Evolutionary conservation across 2,888 invertebrate genomes (phyloP).

Genomic region (Carabus problematicus): DNA sequence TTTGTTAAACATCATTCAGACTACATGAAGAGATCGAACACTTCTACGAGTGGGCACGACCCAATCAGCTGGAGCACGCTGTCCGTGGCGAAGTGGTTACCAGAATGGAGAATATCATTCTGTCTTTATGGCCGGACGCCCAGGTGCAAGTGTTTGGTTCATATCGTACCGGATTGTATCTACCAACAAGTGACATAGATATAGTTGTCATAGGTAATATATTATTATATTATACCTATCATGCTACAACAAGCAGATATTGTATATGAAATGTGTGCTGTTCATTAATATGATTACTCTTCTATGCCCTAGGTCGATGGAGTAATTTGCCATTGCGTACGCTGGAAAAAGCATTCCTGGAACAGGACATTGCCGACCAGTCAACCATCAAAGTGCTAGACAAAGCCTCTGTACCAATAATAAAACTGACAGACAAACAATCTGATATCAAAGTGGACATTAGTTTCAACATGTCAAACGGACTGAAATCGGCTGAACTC

Average conservation of each 20-base stretch:
- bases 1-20: slow-evolving; percentile 69
- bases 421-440: slow-evolving; percentile 91
- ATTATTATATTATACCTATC: too few species aligned
- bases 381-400: slow-evolving; percentile 94
- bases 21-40: slow-evolving; percentile 98
- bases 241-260: too few species aligned
- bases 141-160: slow-evolving; percentile 98
- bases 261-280: background rate
- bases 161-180: slow-evolving; percentile 95
- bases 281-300: background rate
- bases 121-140: slow-evolving; percentile 90
- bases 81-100: slow-evolving; percentile 88
- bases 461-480: slow-evolving; percentile 98
- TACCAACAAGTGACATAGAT: slow-evolving; percentile 90
- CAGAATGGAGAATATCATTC: slow-evolving; percentile 86
- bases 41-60: slow-evolving; percentile 94
- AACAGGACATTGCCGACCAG: slow-evolving; percentile 88
- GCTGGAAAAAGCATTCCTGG: slow-evolving; percentile 87
- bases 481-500: slow-evolving; percentile 94
- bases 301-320: slow-evolving; percentile 82
- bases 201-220: slow-evolving; percentile 67
- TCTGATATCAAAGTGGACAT: slow-evolving; percentile 95
- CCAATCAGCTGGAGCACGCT: slow-evolving; percentile 88
- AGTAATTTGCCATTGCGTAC: slow-evolving; percentile 89
- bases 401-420: slow-evolving; percentile 98